Evolutionary conservation across 2,797 vertebrate genomes (phyloP).

Genomic region (Acrossocheilus wenchowensis): DNA sequence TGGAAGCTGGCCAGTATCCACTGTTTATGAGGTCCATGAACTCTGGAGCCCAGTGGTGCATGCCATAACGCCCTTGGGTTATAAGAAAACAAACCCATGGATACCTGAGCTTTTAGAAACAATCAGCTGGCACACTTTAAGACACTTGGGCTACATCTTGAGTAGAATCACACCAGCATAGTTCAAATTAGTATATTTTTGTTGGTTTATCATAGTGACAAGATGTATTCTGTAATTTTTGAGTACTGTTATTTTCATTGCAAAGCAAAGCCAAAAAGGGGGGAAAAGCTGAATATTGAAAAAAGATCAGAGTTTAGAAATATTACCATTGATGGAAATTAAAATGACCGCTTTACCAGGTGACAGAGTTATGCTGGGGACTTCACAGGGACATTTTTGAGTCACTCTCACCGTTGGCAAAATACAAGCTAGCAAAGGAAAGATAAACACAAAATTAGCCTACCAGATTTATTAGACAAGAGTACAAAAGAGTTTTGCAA

Average conservation of each 20-base stretch:
- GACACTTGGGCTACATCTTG: neutral
- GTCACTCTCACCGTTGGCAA: constrained; percentile 26
- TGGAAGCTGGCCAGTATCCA: neutral
- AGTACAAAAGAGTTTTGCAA: neutral
- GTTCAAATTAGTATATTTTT: neutral
- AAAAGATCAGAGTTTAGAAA: constrained; percentile 1
- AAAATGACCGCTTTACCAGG: constrained; percentile 15
- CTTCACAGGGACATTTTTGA: constrained; percentile 19
- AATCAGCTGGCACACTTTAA: neutral
- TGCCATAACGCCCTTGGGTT: neutral
- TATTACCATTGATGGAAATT: constrained; percentile 36
- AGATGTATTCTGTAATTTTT: neutral
- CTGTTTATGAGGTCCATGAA: neutral
- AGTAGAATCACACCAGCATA: constrained; percentile 1
- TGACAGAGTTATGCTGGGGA: neutral
- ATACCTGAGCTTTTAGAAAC: neutral
- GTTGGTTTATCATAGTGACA: neutral
- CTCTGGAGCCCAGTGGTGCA: neutral
- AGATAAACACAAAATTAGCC: neutral
- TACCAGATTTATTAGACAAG: neutral
- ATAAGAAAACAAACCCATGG: constrained; percentile 6
- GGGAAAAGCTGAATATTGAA: constrained; percentile 2
- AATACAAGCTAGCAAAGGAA: constrained; percentile 5
- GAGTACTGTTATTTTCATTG: constrained; percentile 5
- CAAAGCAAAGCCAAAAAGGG: constrained; percentile 6